These are phyloP conservation scores for Lycorma delicatula DNA, from an alignment of 1,140 invertebrate species.

Conservation along the genomic window DNA sequence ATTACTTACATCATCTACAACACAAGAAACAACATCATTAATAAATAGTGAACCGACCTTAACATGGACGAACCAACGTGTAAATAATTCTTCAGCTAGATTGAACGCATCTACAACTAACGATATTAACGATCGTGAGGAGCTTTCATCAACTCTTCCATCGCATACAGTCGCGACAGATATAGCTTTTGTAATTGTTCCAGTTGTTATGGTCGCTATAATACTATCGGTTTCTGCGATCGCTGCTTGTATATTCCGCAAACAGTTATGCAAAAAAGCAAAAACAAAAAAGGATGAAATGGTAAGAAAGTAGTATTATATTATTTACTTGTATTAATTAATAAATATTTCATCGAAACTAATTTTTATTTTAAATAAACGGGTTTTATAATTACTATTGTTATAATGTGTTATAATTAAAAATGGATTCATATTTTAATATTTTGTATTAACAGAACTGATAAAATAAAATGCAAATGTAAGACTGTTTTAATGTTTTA, in stretches of 20 bases:
- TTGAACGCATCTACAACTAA: constrained; percentile 18
- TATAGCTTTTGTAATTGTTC: constrained; percentile 46
- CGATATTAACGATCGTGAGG: too few relatives aligned
- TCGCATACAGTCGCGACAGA: constrained; percentile 35
- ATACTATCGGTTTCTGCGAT: constrained; percentile 36
- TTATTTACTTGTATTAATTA: not conserved
- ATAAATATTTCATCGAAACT: not conserved
- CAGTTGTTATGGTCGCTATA: constrained; percentile 47
- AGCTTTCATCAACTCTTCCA: not conserved
- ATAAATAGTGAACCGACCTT: not conserved
- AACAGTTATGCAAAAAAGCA: constrained; percentile 42
- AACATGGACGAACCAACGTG: not conserved
- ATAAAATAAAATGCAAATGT: too few relatives aligned
- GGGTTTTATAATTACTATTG: too few relatives aligned
- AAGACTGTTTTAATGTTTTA: too few relatives aligned
- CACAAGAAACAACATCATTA: not conserved
- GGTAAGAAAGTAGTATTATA: constrained; percentile 42
- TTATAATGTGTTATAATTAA: too few relatives aligned
- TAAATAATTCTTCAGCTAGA: constrained; percentile 6
- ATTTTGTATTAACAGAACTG: too few relatives aligned
- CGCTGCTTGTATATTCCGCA: constrained; percentile 45
- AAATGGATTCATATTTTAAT: too few relatives aligned
- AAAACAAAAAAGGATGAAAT: constrained; percentile 47
- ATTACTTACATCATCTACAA: constrained; percentile 17
- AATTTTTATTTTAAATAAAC: not conserved